Evolutionary conservation across 2,888 invertebrate genomes (phyloP), one percentile per base, ranked within the genome.

Genomic region (Drepanosiphum platanoidis): DNA sequence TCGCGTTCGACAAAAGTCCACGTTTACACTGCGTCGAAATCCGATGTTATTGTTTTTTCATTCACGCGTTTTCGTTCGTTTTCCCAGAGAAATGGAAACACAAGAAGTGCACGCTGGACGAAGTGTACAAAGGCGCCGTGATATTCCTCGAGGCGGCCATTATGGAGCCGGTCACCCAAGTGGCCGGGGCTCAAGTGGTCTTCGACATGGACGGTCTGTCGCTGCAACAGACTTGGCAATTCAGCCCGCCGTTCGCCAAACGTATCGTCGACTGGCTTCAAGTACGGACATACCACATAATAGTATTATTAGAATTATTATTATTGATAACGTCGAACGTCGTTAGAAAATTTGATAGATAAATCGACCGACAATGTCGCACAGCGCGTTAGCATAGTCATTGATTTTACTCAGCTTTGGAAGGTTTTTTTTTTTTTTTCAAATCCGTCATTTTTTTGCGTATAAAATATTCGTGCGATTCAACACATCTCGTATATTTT

Each of bases 101-200:
- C 0, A 94, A 94, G 71, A 91, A 92, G 86, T 92, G 94, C 22
- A 90, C 92, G 0, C 88, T 95, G 58, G 90, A 91, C 1, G 93
- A 95, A 87, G 91, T 95, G 83, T 94, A 95, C 89, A 92, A 93
- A 83, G 92, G 93, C 0, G 91, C 94, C 36, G 93, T 95, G 89
- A 89, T 95, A 86, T 91, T 92, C 0, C 90, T 95, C 81, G 93
- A 94, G 89, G 93, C 94, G 0, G 95, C 95, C 0, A 93, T 95
- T 92, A 91, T 92, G n/a, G 96, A 96, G 89, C 94, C 95, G 0
- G 91, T 90, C 88, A 95, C 95, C 0, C 96, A 96, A 90, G 92
- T 96, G 86, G 92, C 92, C 86, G 96, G 96, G 0, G 93, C 93
- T 22, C 91, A 93, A 86, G 93, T 94, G 30, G 92, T 96, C 66